A percentile compares a stretch with the other conserved stretches of the same genome.
Evolutionary conservation across 2,888 invertebrate genomes (phyloP).

Genomic region (Drosophila picticornis): DNA sequence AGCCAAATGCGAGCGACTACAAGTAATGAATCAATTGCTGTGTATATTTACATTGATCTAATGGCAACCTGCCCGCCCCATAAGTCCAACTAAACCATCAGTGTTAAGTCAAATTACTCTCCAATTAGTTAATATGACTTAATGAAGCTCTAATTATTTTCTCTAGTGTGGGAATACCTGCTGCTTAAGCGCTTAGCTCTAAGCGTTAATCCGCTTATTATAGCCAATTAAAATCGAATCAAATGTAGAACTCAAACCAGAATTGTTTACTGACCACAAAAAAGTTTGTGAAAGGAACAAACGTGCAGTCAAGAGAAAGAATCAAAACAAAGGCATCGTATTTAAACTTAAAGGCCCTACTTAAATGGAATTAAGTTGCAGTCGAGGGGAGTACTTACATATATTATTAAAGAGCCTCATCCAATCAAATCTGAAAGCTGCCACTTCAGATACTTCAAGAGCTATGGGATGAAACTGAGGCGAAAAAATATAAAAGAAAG

Average conservation of each 20-base stretch:
- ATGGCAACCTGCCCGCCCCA: constrained; percentile 41
- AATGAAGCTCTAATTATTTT: not conserved
- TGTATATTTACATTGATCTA: not conserved
- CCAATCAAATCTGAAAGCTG: not conserved
- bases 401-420: not conserved
- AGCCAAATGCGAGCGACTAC: constrained; percentile 7
- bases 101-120: constrained; percentile 40
- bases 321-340: not conserved
- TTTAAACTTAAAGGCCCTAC: not conserved
- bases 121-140: constrained; percentile 31
- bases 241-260: constrained; percentile 23
- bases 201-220: constrained; percentile 8
- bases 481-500: not conserved
- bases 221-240: constrained; percentile 45
- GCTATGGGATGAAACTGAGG: not conserved
- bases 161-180: constrained; percentile 30
- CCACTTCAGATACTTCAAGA: not conserved
- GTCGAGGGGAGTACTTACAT: not conserved
- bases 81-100: constrained; percentile 33
- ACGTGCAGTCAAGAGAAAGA: not conserved
- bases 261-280: constrained; percentile 5
- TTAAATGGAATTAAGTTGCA: not conserved
- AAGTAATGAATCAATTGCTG: constrained; percentile 33
- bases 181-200: constrained; percentile 10
- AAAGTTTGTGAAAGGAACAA: not conserved